Evolutionary conservation across 2,888 invertebrate genomes (phyloP), one percentile per base, ranked within the genome.

Genomic region (Ochropleura leucogaster): DNA sequence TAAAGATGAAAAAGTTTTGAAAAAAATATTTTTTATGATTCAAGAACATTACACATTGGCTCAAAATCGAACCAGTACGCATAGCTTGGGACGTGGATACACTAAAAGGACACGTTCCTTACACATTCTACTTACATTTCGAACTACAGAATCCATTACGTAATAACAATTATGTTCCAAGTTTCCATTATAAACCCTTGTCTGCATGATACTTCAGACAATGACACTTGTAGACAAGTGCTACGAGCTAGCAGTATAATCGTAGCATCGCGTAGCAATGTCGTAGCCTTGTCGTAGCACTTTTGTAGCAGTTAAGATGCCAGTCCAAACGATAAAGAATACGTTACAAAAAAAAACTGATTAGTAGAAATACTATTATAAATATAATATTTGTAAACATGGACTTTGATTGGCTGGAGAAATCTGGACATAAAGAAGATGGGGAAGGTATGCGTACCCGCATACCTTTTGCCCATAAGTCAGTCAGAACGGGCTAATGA

Each of bases 171-270:
- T 79, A 85, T 75, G 42, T 59, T 14, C 9, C 63, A 68, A 78
- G 73, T 73, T 64, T 71, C 74, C 77, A 78, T 75, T 78, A 71
- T 65, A 71, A 59, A 59, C 67, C 60, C 66, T 65, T 66, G 64
- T 16, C 63, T 49, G 18, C 42, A 62, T 40, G 42, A 75, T 72
- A 46, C 74, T 82, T 84, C 59, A 79, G 68, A 78, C 68, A 75
- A 68, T 72, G 65, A 53, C 57, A 47, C 72, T 84, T 68, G 63
- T 73, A 82, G 70, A 68, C 67, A 82, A 84, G 80, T 82, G 81
- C 80, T 85, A 80, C 84, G 74, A 70, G 65, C 18, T n/a, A 68
- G 65, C 20, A 59, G 59, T 53, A 60, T 51, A 18, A 55, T 47
- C 60, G 69, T 75, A 74, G 76, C 59, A 47, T 16, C 49, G 49